These are phyloP conservation scores for Myrmophylax atrothorax DNA, from an alignment of 2,113 vertebrate genomes.

Conservation along the genomic window DNA sequence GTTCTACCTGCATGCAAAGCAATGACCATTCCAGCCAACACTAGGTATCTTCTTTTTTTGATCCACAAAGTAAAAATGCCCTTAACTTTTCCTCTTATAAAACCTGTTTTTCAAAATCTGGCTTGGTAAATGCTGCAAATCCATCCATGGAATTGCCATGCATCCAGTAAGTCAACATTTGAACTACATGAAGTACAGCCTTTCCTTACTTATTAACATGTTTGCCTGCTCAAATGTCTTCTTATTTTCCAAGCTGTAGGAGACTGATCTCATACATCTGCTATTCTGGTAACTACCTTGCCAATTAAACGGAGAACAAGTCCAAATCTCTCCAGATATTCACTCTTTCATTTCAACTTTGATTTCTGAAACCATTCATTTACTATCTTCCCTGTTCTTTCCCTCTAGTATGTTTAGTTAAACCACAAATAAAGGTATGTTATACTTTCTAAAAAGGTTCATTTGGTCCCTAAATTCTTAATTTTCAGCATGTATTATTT, in stretches of 20 bases:
- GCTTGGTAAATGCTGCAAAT: not conserved
- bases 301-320: not conserved
- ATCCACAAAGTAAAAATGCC: not conserved
- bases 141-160: not conserved
- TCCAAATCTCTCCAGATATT: not conserved
- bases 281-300: not conserved
- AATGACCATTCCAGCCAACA: not conserved
- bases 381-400: not conserved
- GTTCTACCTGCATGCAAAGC: not conserved
- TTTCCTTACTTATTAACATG: not conserved
- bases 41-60: accelerated
- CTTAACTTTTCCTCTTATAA: not conserved
- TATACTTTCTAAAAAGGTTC: accelerated
- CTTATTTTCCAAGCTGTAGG: not conserved
- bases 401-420: not conserved
- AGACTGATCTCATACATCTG: not conserved
- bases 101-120: not conserved
- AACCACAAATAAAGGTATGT: accelerated
- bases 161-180: not conserved
- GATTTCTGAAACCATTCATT: not conserved
- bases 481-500: not conserved
- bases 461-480: not conserved
- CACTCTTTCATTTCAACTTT: not conserved
- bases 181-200: not conserved
- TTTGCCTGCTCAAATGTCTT: not conserved